A percentile compares a stretch with the other conserved stretches of the same genome.
Evolutionary conservation across 2,888 invertebrate species (phyloP).

Genomic region (Idaea biselata): DNA sequence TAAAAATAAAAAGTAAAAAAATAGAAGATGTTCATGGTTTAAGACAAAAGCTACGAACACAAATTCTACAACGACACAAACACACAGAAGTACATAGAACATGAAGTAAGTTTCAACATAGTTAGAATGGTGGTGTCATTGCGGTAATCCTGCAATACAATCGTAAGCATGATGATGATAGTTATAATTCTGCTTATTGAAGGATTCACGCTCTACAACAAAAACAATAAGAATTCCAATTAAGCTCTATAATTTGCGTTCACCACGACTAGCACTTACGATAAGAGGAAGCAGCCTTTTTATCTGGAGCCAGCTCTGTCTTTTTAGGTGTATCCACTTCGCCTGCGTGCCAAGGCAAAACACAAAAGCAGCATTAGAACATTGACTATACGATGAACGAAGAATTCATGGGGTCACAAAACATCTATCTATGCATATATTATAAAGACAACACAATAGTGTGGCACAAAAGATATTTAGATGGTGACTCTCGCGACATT

Average conservation of each 20-base stretch:
- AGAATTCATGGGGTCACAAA: slow-evolving; percentile 25
- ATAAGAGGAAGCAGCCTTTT: slow-evolving; percentile 73
- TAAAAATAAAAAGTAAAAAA: not conserved
- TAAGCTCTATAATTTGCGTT: slow-evolving; percentile 38
- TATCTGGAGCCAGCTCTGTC: slow-evolving; percentile 74
- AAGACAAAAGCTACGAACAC: not conserved
- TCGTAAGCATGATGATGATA: not conserved
- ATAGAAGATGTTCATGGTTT: not conserved
- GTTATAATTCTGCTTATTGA: slow-evolving; percentile 28
- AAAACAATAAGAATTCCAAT: slow-evolving; percentile 18
- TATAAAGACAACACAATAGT: slow-evolving; percentile 24
- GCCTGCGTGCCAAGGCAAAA: slow-evolving; percentile 74
- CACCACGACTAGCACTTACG: slow-evolving; percentile 78
- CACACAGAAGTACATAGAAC: not conserved
- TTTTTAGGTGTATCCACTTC: slow-evolving; percentile 79
- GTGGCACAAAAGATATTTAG: not conserved
- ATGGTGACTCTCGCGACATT: not conserved
- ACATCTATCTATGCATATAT: slow-evolving; percentile 41
- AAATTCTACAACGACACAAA: not conserved
- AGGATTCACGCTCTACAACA: slow-evolving; percentile 38
- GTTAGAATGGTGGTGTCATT: slow-evolving; percentile 10
- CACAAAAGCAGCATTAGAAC: slow-evolving; percentile 79
- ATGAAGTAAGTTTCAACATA: not conserved
- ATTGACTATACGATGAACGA: slow-evolving; percentile 49
- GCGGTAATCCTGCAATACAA: slow-evolving; percentile 25